Evolutionary conservation across 2,888 invertebrate species (phyloP), one percentile per base, ranked within the genome.

Genomic region (Calameuta idolon): DNA sequence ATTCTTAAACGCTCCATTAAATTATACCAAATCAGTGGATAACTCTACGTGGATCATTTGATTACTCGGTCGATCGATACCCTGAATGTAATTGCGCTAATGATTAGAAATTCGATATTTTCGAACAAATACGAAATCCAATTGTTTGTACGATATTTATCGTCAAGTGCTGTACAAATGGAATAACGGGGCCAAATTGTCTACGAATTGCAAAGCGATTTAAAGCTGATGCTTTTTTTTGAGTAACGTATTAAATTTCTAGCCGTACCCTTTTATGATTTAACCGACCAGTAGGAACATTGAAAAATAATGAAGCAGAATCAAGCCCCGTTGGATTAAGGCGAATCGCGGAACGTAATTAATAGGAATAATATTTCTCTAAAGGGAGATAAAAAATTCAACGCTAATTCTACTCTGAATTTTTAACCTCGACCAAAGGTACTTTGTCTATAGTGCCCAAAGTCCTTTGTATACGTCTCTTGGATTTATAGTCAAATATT

Each of bases 401-500:
- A 55, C 40, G 40, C 23, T 55, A 55, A 55, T 55, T 55, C 23
- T 23, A 55, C 23, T 55, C 5, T 55, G 40, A 23, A 55, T 23
- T 55, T 55, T 55, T 55, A 55, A 55, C 23, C 40, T 55, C 15
- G 23, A 55, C 23, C 5, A 15, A 15, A 5, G 5, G 5, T 9
- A 55, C 23, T 55, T 55, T 55, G 1, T 23, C 40, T 55, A 9
- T 55, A 55, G 15, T 15, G 4, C 40, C 23, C 9, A 23, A 15
- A 15, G 71, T 31, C 71, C 31, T 33, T 71, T 71, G 31, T 76
- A 79, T 77, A 81, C 83, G 86, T 85, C 82, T 73, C 79, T 81
- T 81, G 82, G 83, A 89, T 89, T 88, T 88, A 88, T 83, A 87
- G 84, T 83, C 81, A 82, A 84, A 87, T 85, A 87, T 89, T 88